Evolutionary conservation across 1,140 invertebrate genomes (phyloP).

Genomic region (Drosophila santomea): DNA sequence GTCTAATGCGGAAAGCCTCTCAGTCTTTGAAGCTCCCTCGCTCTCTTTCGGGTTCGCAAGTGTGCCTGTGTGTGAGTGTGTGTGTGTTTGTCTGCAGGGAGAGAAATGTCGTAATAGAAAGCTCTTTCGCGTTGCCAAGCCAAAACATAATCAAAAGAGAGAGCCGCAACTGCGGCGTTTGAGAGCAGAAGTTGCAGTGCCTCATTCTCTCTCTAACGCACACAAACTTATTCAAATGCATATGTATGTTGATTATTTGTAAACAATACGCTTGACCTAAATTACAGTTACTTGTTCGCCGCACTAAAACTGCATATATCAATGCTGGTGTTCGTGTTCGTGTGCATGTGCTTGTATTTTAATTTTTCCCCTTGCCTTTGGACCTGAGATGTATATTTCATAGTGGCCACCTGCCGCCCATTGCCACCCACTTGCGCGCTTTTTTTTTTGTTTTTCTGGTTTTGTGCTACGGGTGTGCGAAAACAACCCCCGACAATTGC

Average conservation of each 20-base stretch:
- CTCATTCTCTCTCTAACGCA: constrained; percentile 8
- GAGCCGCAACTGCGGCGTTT: constrained; percentile 29
- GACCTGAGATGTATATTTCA: constrained; percentile 74
- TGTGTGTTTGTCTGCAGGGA: constrained; percentile 36
- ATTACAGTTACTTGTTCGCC: constrained; percentile 83
- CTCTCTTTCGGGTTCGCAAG: constrained; percentile 4
- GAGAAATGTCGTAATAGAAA: constrained; percentile 77
- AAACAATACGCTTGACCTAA: constrained; percentile 85
- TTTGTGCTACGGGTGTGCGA: constrained; percentile 11
- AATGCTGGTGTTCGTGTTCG: constrained; percentile 14
- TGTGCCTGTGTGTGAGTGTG: not conserved
- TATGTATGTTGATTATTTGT: constrained; percentile 78
- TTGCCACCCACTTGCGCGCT: constrained; percentile 17
- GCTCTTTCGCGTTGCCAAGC: constrained; percentile 73
- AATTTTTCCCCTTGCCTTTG: constrained; percentile 36
- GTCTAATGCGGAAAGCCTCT: constrained; percentile 72
- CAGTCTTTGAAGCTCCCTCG: constrained; percentile 40
- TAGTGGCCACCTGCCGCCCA: constrained; percentile 56
- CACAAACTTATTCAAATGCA: constrained; percentile 35
- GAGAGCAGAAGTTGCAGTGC: constrained; percentile 22
- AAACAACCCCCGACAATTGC: constrained; percentile 53
- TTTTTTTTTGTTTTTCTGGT: constrained; percentile 9
- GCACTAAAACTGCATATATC: constrained; percentile 56
- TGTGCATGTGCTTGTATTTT: constrained; percentile 36
- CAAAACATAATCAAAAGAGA: constrained; percentile 50